Evolutionary conservation across 2,797 vertebrate genomes (phyloP), one percentile per base, ranked within the genome.

Genomic region (Lagothrix lagotricha): DNA sequence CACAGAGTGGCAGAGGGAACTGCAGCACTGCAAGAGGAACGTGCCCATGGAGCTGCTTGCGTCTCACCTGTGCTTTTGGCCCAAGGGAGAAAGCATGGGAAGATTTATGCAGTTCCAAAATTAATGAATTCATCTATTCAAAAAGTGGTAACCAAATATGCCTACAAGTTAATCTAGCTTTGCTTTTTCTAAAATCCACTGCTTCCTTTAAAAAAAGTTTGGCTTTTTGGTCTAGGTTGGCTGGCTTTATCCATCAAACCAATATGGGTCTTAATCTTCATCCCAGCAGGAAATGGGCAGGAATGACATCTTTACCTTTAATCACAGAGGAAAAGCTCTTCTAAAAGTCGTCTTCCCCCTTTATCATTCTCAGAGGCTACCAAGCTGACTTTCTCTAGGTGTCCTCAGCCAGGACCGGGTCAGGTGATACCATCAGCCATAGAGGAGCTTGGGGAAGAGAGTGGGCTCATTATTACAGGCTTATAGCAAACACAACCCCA

Each of bases 401-500:
- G 30, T 22, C 48, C 15, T 64, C 52, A 58, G 57, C 57, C 24
- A 50, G n/a, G 28, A 26, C 5, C 19, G 17, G 28, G 22, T 48
- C 39, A 1, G 6, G 0, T 14, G 54, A 72, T 30, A 44, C 46
- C n/a, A 17, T 3, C 1, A 30, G 39, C 79, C 85, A 46, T 36
- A 75, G 19, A n/a, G 20, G 6, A 77, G 15, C 20, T 2, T 9
- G 10, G 17, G 5, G 36, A 79, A 13, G 30, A 52, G 24, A 20
- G 2, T 7, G 33, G 57, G 44, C 24, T 17, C n/a, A 2, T 33
- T 36, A 0, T 28, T 5, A n/a, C 0, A 0, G 48, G 20, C n/a
- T 61, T 26, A 12, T 24, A 28, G 28, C 0, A 7, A n/a, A 50
- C 15, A 3, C 30, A 24, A 39, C 4, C 41, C n/a, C n/a, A 48